Conservation (phyloP, 2,113 vertebrate species). For the Pedetes capensis region DNA sequence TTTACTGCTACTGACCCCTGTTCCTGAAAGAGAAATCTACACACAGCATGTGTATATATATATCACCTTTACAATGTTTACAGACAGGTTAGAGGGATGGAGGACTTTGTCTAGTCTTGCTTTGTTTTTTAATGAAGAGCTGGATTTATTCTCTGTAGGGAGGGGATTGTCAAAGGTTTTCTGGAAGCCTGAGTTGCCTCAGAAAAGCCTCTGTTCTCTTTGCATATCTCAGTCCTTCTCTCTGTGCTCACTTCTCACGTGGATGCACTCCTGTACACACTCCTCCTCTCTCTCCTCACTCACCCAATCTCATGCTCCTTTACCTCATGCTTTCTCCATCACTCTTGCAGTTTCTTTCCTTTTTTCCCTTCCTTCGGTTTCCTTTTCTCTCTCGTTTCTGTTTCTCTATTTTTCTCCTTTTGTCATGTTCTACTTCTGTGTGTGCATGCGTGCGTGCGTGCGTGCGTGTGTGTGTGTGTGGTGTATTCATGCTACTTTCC, state of each 20-base stretch:
- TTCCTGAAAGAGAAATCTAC: background rate
- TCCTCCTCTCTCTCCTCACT: background rate
- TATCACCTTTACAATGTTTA: fast-evolving
- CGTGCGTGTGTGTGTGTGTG: background rate
- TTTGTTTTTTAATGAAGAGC: background rate
- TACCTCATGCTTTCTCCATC: no score
- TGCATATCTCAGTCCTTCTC: background rate
- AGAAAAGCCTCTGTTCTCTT: no score
- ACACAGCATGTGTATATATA: fast-evolving
- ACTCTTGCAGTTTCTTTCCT: no score
- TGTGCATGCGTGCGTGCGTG: background rate
- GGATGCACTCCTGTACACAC: fast-evolving
- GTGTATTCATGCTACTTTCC: background rate
- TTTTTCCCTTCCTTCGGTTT: no score
- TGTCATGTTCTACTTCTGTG: background rate
- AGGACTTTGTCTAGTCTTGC: background rate
- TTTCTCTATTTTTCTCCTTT: background rate
- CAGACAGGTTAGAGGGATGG: fast-evolving
- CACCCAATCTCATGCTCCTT: fast-evolving
- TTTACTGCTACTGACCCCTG: fast-evolving
- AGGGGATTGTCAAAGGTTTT: background rate
- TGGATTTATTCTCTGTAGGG: background rate
- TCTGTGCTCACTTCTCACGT: fast-evolving
- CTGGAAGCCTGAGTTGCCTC: background rate
- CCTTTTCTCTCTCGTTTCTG: no score